A percentile compares a stretch with the other conserved stretches of the same genome.
Conservation (phyloP, 2,113 vertebrate species). For the Tragelaphus buxtoni region DNA sequence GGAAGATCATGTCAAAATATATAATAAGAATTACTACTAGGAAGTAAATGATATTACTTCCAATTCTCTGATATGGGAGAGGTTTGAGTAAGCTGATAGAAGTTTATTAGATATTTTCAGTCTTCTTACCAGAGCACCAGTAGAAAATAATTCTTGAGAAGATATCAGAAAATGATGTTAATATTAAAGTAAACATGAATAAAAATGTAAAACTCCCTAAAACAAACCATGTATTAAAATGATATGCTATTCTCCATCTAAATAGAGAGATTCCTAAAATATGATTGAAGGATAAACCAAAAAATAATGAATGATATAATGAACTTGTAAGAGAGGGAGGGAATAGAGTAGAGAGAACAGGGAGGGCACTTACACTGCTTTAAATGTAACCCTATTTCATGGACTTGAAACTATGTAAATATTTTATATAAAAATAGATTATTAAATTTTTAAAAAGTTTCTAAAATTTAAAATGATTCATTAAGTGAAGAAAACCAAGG, state of each 20-base stretch:
- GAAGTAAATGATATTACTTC: neutral
- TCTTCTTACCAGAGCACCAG: neutral
- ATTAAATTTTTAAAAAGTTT: neutral
- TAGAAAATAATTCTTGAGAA: neutral
- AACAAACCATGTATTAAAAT: neutral
- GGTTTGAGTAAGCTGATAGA: neutral
- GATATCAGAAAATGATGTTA: neutral
- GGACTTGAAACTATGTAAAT: neutral
- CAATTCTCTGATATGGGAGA: neutral
- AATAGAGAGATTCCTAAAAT: neutral
- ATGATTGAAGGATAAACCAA: neutral
- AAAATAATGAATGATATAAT: neutral
- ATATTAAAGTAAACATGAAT: neutral
- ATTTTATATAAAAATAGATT: neutral
- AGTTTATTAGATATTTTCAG: neutral
- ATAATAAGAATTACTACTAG: neutral
- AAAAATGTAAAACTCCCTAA: neutral
- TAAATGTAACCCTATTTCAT: neutral
- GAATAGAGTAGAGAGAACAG: neutral
- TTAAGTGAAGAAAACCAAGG: neutral
- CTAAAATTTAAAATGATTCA: neutral
- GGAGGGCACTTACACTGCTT: neutral
- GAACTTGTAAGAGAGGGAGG: neutral
- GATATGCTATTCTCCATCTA: neutral
- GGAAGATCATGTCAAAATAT: neutral